Evolutionary conservation across 2,113 vertebrate genomes (phyloP), one percentile per base, ranked within the genome.

Genomic region (Xiphias gladius): DNA sequence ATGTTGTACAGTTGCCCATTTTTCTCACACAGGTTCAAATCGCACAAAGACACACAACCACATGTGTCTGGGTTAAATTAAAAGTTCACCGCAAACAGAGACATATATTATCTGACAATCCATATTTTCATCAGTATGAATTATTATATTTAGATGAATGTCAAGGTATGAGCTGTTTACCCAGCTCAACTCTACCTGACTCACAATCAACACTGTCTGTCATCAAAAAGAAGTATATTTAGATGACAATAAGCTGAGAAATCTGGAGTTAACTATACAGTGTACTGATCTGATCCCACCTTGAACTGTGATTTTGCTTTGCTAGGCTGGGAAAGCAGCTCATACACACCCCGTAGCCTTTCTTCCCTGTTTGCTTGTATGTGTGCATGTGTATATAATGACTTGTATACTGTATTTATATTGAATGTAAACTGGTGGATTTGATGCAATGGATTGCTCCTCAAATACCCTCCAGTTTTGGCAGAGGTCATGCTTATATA

Each of bases 171-270:
- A 59, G 30, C 5, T 32, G 6, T 75, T 65, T 55, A 70, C 26
- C 26, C 37, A 76, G 20, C 67, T 50, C 64, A 32, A 48, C 65
- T 63, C 12, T 22, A 48, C 7, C 26, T 52, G n/a, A n/a, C n/a
- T n/a, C n/a, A n/a, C n/a, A n/a, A n/a, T n/a, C n/a, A n/a, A 55
- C 57, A n/a, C 1, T 6, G 17, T 62, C 39, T 2, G 6, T 35
- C 26, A 32, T 30, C 19, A 64, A 48, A 84, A 57, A 16, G 50
- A 9, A 58, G 2, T 52, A 50, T 71, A 37, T 73, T 54, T 54
- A 26, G 24, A 70, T 59, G 32, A 37, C 32, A 69, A 11, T n/a
- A 64, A 63, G 11, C 7, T 7, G 32, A 74, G 20, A 73, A 54
- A 63, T 4, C 48, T 52, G 57, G 48, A 48, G 22, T 69, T 26